Percentiles rank a stretch among this genome's conserved stretches.
Evolutionary conservation across 1,140 invertebrate species (phyloP).

Genomic region (Hyphantria cunea): DNA sequence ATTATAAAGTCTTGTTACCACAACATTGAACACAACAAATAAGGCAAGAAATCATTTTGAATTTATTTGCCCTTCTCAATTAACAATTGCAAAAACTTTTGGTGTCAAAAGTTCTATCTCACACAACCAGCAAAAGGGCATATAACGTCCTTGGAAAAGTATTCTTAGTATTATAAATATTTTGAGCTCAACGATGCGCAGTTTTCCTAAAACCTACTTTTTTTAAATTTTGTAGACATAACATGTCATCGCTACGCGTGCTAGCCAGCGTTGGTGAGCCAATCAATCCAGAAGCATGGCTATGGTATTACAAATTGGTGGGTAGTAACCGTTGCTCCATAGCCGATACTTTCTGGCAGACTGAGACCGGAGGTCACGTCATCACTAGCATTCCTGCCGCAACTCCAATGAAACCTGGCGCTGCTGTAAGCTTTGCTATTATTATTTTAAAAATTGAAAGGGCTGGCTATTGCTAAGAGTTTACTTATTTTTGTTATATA

Average conservation of each 20-base stretch:
- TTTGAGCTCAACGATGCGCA: too few relatives aligned
- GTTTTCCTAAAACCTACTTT: too few relatives aligned
- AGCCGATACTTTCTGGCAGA: slow-evolving; percentile 99
- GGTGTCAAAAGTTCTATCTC: too few relatives aligned
- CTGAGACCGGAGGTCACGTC: slow-evolving; percentile 98
- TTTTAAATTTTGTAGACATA: slow-evolving; percentile 74
- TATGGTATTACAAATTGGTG: slow-evolving; percentile 96
- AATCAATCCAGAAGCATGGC: slow-evolving; percentile 98
- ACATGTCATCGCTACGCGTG: slow-evolving; percentile 87
- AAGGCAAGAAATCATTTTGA: too few relatives aligned
- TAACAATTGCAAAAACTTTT: too few relatives aligned
- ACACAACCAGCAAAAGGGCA: too few relatives aligned
- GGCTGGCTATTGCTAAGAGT: background rate
- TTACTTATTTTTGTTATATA: too few relatives aligned
- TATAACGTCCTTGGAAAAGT: too few relatives aligned
- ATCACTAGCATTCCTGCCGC: slow-evolving; percentile 97
- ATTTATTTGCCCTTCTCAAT: too few relatives aligned
- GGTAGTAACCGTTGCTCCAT: slow-evolving; percentile 93
- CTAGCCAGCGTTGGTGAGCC: slow-evolving; percentile 98
- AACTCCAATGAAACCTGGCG: slow-evolving; percentile 97
- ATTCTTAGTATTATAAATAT: too few relatives aligned
- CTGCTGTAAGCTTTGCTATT: slow-evolving; percentile 91
- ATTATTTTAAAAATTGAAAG: background rate
- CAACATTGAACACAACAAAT: too few relatives aligned
- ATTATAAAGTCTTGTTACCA: too few relatives aligned